Base-by-base conservation (phyloP, 2,113 vertebrate species). In the Chamaea fasciata region DNA sequence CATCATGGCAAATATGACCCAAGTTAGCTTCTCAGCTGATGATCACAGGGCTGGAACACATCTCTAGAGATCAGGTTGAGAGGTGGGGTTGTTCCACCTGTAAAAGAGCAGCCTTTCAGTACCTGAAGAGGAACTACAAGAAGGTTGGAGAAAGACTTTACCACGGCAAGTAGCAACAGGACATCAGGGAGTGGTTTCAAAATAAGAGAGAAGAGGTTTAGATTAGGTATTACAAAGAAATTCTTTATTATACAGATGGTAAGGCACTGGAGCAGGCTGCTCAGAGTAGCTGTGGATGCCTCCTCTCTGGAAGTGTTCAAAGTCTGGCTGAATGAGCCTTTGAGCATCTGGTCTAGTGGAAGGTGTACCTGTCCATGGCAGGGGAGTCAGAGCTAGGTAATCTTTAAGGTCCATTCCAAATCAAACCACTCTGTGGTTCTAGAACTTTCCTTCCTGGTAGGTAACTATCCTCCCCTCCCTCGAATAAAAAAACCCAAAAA, bases 21-120 rank as follows among this genome's bases (percentile, higher is more conserved):
- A 22, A 6, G 3, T 57, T 35, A 65, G 22, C 17, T 49, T 83
- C 44, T 59, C 46, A 53, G 24, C 0, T 60, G 39, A 47, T 47
- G 20, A 47, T 19, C 55, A 47, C n/a, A 68, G 39, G 17, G 17
- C 14, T 62, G 20, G 39, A 62, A 15, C 17, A 41, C 24, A 28
- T 6, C 31, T 35, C 55, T 69, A 9, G 33, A 33, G 22, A 35
- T 23, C 62, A 55, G 30, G 47, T 1, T 35, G 63, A 47, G 17
- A 76, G 16, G 2, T 12, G 24, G 17, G 2, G 13, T 13, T 69
- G 41, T 30, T 10, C 14, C 0, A 1, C 55, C 15, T 9, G 26
- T 21, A 83, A 47, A 41, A 37, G 8, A 75, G 24, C 53, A 68
- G 39, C 17, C 39, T 42, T 69, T 18, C 53, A 53, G 20, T 10